Evolutionary conservation across 2,797 vertebrate species (phyloP).

Genomic region (Dipus sagitta): DNA sequence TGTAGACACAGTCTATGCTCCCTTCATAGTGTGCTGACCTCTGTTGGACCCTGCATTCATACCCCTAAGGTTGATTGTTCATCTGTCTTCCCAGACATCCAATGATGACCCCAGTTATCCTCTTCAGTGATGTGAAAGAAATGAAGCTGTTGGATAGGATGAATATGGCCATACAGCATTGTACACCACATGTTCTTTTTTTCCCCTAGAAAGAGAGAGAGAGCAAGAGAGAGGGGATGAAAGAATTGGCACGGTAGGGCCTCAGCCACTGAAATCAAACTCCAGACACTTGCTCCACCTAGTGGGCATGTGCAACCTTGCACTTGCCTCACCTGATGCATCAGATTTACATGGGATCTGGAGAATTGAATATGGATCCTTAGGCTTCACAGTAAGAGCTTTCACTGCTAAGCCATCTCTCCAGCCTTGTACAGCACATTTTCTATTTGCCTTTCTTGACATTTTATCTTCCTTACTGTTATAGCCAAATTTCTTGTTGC

Average conservation of each 20-base stretch:
- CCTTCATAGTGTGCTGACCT: rapidly evolving
- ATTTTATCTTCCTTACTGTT: neutral
- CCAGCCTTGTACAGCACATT: neutral
- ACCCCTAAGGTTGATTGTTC: no score
- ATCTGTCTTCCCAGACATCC: neutral
- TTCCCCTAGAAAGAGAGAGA: no score
- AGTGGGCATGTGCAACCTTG: no score
- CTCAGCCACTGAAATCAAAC: no score
- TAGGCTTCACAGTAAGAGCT: no score
- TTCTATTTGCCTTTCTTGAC: neutral
- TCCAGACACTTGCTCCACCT: no score
- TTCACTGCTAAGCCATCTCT: no score
- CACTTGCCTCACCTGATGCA: no score
- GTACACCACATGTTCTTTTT: neutral
- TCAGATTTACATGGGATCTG: no score
- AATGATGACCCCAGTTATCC: neutral
- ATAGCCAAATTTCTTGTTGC: neutral
- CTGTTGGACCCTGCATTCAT: rapidly evolving
- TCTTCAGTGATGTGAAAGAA: neutral
- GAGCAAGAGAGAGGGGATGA: no score
- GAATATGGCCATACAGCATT: neutral
- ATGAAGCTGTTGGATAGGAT: neutral
- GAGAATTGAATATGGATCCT: no score
- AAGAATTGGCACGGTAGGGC: no score
- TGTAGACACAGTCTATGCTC: rapidly evolving